These are phyloP conservation scores for Willisornis vidua DNA, from an alignment of 2,113 vertebrate genomes.

Conservation along the genomic window DNA sequence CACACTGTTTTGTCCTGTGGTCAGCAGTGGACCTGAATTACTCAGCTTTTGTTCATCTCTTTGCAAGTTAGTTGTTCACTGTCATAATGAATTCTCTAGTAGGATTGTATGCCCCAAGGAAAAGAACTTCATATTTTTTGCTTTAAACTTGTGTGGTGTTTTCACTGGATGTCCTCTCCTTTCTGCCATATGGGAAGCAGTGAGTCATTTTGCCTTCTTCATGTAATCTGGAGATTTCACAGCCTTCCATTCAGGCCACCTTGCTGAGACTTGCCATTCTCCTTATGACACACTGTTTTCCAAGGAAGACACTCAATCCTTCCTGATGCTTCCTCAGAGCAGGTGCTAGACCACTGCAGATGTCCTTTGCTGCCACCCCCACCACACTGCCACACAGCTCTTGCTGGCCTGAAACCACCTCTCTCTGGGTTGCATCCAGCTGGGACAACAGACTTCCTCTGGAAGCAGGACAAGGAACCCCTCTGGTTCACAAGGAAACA, in stretches of 20 bases:
- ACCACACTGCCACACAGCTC: neutral
- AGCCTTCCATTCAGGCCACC: neutral
- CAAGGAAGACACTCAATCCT: neutral
- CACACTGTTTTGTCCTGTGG: neutral
- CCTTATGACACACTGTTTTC: neutral
- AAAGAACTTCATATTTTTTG: neutral
- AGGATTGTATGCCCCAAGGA: neutral
- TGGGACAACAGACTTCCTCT: neutral
- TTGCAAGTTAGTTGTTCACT: neutral
- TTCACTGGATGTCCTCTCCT: neutral
- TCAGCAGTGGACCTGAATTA: neutral
- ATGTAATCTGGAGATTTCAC: neutral
- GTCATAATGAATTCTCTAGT: neutral
- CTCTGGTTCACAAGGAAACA: neutral
- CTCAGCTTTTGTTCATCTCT: neutral
- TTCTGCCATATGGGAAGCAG: neutral
- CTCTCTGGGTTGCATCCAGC: neutral
- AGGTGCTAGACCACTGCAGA: neutral
- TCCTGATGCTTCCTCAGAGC: neutral
- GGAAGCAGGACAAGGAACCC: neutral
- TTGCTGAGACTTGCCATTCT: neutral
- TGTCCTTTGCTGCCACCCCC: neutral
- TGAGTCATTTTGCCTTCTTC: neutral
- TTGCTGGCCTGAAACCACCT: neutral
- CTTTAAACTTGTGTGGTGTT: neutral